phyloP scores from a whole-genome alignment of 2,888 invertebrate species.

The Cheilosia pagana region DNA sequence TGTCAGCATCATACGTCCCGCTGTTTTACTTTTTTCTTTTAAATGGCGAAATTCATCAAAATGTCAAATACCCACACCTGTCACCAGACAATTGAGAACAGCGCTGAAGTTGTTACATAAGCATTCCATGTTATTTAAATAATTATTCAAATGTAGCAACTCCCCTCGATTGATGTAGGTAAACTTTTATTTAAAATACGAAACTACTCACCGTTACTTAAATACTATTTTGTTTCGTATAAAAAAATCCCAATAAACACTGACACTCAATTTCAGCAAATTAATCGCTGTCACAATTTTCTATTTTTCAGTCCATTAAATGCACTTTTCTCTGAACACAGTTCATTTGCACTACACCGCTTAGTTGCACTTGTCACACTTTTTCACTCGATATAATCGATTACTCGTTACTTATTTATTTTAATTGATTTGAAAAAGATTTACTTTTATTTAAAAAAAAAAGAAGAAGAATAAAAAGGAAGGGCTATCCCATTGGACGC shows the following conservation, averaged over 20 bases:
- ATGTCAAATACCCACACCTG: background rate
- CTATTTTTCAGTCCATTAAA: constrained; percentile 22
- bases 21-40: background rate
- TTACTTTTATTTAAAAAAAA: constrained; percentile 28
- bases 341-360: constrained; percentile 24
- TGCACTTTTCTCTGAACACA: constrained; percentile 43
- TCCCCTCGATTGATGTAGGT: background rate
- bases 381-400: constrained; percentile 27
- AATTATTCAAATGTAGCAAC: background rate
- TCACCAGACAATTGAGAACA: background rate
- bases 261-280: background rate
- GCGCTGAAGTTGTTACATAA: constrained; percentile 5
- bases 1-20: background rate
- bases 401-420: constrained; percentile 18
- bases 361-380: constrained; percentile 15
- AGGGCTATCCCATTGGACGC: background rate
- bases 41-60: background rate
- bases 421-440: constrained; percentile 17
- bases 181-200: background rate
- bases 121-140: background rate
- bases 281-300: background rate
- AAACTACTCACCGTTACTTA: constrained; percentile 32
- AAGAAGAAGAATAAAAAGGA: background rate
- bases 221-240: constrained; percentile 1
- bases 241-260: background rate